Base-by-base conservation (phyloP, 2,888 invertebrate genomes). In the Stenoptilia bipunctidactyla region DNA sequence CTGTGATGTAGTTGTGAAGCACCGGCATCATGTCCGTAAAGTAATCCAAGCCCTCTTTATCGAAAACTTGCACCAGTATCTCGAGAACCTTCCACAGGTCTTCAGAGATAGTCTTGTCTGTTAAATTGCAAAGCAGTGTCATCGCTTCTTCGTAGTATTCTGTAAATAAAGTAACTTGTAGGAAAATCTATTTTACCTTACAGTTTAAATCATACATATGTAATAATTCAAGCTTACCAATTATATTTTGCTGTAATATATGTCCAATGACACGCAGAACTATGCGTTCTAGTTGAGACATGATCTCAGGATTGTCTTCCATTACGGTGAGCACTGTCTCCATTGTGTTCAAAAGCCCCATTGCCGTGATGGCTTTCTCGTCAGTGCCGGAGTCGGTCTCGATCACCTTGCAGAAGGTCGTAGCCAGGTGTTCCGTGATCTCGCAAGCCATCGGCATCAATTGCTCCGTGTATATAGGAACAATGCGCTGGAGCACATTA, bases 21-120 rank as follows among this genome's bases (percentile, higher is more conserved):
- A 96, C 93, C 1, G 98, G 97, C 97, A 98, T 98, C 92, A 99
- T 96, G 60, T 99, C 99, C 44, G 92, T 90, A 71, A 98, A 99
- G 83, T 96, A 98, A 64, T 98, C 98, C 41, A 92, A 89, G 34
- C 96, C 97, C 66, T 97, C 96, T 61, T 95, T 94, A 80, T 96
- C 92, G 64, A 98, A 97, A 50, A 96, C 91, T 66, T 90, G 89
- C 71, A 95, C 96, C 54, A 96, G 86, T 40, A 95, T 77, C 66
- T 92, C 94, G 48, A 97, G 89, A 40, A 98, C 93, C 67, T 93
- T 92, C 99, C 99, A 99, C 95, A 98, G 94, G 61, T 95, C 94
- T 27, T 90, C 89, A 0, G 97, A 96, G 56, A 99, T 92, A 40
- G 89, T 87, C 65, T 93, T 93, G 37, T 91, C 89, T 1, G 98